Base-by-base conservation (phyloP, 1,140 invertebrate genomes). In the Drosophila cardini region DNA sequence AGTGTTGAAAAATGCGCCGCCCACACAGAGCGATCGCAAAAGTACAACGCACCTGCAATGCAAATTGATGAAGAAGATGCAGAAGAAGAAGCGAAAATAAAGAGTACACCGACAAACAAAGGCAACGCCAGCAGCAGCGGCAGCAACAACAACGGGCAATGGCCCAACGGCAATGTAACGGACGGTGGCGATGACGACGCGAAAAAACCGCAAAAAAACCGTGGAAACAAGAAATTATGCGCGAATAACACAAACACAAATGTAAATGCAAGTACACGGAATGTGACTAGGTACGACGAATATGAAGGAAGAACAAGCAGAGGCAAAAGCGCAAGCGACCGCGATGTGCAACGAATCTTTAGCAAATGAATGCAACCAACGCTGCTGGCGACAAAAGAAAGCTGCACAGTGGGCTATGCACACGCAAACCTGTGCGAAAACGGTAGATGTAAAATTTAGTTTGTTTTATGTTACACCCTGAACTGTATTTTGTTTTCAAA, bases 291-390 rank as follows among this genome's bases (percentile, higher is more conserved):
- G 46, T 45, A 46, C 53, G 57, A 56, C 48, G 16, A 55, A 43
- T 67, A 18, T 70, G 77, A 72, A 67, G 46, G 60, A 73, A 69
- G 70, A 68, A 67, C 63, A 73, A 69, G 60, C 70, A 62, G 50
- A 26, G 56, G 38, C 34, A 69, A 70, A 61, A 63, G 57, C 58
- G 62, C 71, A 74, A 65, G 43, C 62, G 69, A 72, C 84, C 84
- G 84, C 77, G 72, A 77, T 64, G 77, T 84, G 80, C 80, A 89
- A 89, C 83, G 79, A 71, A 53, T 76, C 84, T 80, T 87, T 83
- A 50, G 73, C 77, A 77, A 89, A 89, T 89, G 85, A 89, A 69
- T 87, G 84, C 84, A 85, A 53, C 58, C 79, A 76, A 58, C 78
- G 71, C 52, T 45, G 60, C 43, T 57, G 64, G 64, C 76, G 60